phyloP scores from a whole-genome alignment of 2,888 invertebrate genomes.

The Phragmatobia fuliginosa region DNA sequence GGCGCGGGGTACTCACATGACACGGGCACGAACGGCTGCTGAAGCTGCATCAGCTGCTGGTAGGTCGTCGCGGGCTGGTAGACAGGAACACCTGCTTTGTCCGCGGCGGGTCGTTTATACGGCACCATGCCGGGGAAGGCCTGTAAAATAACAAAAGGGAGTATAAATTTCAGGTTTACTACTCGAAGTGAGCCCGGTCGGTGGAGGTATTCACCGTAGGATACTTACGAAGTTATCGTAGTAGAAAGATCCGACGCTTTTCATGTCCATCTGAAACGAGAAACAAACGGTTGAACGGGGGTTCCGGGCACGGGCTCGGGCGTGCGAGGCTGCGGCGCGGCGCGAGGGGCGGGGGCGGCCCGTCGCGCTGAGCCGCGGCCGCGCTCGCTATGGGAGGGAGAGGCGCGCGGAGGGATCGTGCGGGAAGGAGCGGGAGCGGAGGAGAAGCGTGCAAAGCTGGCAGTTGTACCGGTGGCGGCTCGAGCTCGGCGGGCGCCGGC shows the following conservation, averaged over 20 bases:
- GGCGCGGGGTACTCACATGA: slow-evolving; percentile 98
- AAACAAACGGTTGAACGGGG: slow-evolving; percentile 79
- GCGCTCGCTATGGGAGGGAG: slow-evolving; percentile 63
- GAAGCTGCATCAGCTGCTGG: slow-evolving; percentile 97
- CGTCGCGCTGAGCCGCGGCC: slow-evolving; percentile 63
- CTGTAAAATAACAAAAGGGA: slow-evolving; percentile 79
- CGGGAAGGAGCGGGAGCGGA: slow-evolving; percentile 72
- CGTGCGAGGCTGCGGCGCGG: slow-evolving; percentile 70
- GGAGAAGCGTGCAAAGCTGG: slow-evolving; percentile 89
- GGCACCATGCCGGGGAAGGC: slow-evolving; percentile 98
- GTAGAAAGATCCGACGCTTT: slow-evolving; percentile 98
- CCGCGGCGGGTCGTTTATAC: slow-evolving; percentile 98
- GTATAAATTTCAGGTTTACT: slow-evolving; percentile 22
- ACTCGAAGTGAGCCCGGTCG: not conserved
- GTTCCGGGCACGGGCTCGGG: slow-evolving; percentile 54
- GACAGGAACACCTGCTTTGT: slow-evolving; percentile 98
- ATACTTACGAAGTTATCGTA: slow-evolving; percentile 98
- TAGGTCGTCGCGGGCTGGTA: slow-evolving; percentile 97
- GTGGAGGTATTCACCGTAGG: slow-evolving; percentile 24
- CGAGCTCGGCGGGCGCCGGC: slow-evolving; percentile 89
- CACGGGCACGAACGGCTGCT: slow-evolving; percentile 99
- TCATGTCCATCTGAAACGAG: slow-evolving; percentile 97
- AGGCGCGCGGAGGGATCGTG: slow-evolving; percentile 66
- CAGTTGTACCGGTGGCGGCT: slow-evolving; percentile 95
- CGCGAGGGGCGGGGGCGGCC: slow-evolving; percentile 73